These are phyloP conservation scores for Muricea muricata DNA, from an alignment of 92 coral and sea anemone species.

Conservation along the genomic window DNA sequence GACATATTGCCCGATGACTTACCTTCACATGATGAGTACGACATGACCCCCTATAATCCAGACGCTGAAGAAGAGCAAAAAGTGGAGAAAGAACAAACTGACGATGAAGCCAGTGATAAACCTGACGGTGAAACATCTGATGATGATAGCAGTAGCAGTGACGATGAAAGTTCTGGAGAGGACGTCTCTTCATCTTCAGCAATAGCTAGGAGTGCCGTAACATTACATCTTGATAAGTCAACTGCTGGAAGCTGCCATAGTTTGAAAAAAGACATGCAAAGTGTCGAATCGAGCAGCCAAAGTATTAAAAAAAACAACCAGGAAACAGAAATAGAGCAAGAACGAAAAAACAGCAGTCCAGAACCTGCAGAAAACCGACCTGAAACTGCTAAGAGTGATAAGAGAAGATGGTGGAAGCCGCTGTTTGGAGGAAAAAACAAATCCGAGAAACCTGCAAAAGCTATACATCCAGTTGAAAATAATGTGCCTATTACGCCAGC, in stretches of 20 bases:
- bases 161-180: not conserved
- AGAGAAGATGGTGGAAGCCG: slow-evolving; percentile 22
- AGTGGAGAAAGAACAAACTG: not conserved
- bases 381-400: not conserved
- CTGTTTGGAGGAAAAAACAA: not conserved
- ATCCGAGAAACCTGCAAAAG: not conserved
- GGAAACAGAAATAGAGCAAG: not conserved
- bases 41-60: slow-evolving; percentile 7
- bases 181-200: not conserved
- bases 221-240: not conserved
- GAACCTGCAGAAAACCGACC: not conserved
- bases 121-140: slow-evolving; percentile 13
- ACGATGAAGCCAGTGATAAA: not conserved
- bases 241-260: too few relatives aligned
- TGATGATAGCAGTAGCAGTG: not conserved
- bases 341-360: not conserved
- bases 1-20: slow-evolving; percentile 17
- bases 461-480: not conserved
- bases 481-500: not conserved
- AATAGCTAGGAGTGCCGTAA: slow-evolving; percentile 6
- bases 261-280: too few relatives aligned
- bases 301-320: not conserved
- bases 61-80: not conserved
- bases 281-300: too few relatives aligned
- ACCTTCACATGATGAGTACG: not conserved